Evolutionary conservation across 1,140 invertebrate species (phyloP), one percentile per base, ranked within the genome.

Genomic region (Sinella curviseta): DNA sequence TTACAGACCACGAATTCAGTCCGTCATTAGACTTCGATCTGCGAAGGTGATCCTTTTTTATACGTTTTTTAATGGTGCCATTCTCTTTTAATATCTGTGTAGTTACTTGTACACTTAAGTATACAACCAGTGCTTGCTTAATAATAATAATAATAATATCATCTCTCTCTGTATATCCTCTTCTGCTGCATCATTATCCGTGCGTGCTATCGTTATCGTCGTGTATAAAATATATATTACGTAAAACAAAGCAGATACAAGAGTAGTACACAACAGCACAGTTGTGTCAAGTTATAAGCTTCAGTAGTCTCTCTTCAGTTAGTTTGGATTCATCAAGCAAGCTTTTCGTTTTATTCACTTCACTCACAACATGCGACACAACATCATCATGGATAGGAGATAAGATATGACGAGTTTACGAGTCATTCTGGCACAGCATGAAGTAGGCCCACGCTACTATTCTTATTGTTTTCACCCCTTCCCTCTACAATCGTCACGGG

Each of bases 1-100:
- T 8, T 67, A 14, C 60, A 67, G n/a, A 24, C n/a, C n/a, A 39
- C 73, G 57, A 77, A 75, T 54, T 78, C 79, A 80, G 79, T 80
- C 77, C 79, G 78, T 80, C 79, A 74, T 16, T 77, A 80, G 76
- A 77, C 79, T 73, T 78, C 74, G 67, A 78, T 80, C 79, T 78
- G 78, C 17, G 31, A 75, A 79, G 33, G 57, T 60, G 57, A 60
- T 60, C 57, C 39, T 60, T 60, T 60, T 60, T 60, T 60, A 48
- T 48, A 48, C 39, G 39, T 48, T 48, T 48, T 48, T 48, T 4
- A 48, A 48, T 17, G 39, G 39, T 8, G 39, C 39, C 4, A 17
- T 48, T 8, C 39, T 48, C 17, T 48, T 48, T 48, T 48, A 17
- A 8, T 4, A 48, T 48, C 17, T 48, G 4, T 48, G 4, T 48